phyloP scores from a whole-genome alignment of 2,888 invertebrate species.

The Sinhomidia bicolor region DNA sequence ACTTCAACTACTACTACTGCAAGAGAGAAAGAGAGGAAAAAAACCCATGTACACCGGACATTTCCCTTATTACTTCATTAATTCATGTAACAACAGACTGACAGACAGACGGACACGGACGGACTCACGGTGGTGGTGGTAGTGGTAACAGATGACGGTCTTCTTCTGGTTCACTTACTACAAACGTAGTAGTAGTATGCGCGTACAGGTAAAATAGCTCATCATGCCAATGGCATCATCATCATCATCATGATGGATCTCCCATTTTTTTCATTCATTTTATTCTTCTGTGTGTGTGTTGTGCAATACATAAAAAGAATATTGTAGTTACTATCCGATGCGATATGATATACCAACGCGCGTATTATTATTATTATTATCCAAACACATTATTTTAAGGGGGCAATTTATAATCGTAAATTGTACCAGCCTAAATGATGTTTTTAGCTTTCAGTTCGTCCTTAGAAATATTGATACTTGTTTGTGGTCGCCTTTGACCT shows the following conservation, averaged over 20 bases:
- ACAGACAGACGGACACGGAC: conserved; percentile 63
- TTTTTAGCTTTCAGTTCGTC: background rate
- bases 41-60: conserved; percentile 53
- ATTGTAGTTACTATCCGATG: too few species aligned
- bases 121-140: conserved; percentile 21
- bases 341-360: too few species aligned
- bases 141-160: conserved; percentile 65
- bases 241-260: too few species aligned
- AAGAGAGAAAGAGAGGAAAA: too few species aligned
- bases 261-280: conserved; percentile 22
- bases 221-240: background rate
- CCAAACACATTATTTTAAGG: background rate
- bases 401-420: background rate
- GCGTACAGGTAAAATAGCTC: background rate
- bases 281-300: too few species aligned
- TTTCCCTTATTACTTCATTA: conserved; percentile 72
- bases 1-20: too few species aligned
- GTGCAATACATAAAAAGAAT: conserved; percentile 13
- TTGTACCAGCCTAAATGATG: conserved; percentile 10
- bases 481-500: background rate
- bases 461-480: background rate
- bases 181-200: background rate
- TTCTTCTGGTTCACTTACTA: conserved; percentile 3
- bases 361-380: too few species aligned
- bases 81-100: conserved; percentile 69